These are phyloP conservation scores for Artemia franciscana DNA, from an alignment of 1,140 invertebrate genomes.

Conservation along the genomic window DNA sequence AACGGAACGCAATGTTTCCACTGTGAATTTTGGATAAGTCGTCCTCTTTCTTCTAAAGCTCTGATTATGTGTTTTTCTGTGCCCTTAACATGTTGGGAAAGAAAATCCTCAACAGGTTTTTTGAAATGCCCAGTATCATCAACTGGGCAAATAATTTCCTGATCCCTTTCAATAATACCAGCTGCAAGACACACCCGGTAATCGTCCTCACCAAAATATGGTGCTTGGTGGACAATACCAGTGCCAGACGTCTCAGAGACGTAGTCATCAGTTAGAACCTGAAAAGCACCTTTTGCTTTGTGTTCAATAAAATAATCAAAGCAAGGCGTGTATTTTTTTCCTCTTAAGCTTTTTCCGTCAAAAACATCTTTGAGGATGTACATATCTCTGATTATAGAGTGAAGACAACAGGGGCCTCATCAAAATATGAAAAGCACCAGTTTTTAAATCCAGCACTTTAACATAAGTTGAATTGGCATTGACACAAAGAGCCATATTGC, in stretches of 20 bases:
- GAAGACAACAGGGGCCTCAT: too few relatives aligned
- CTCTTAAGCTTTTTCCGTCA: conserved; percentile 53
- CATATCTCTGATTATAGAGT: conserved; percentile 35
- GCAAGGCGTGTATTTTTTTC: conserved; percentile 56
- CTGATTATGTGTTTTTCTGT: conserved; percentile 75
- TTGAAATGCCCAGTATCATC: conserved; percentile 74
- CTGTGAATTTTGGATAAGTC: conserved; percentile 46
- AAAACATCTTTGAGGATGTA: conserved; percentile 54
- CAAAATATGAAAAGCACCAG: too few relatives aligned
- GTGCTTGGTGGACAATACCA: conserved; percentile 92
- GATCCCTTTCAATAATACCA: conserved; percentile 58
- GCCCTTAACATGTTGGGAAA: conserved; percentile 80
- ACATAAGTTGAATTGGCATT: too few relatives aligned
- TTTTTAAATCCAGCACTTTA: too few relatives aligned
- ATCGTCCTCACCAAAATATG: conserved; percentile 98
- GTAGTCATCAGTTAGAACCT: conserved; percentile 67
- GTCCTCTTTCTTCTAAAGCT: conserved; percentile 43
- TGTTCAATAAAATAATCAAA: too few relatives aligned
- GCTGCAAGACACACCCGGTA: conserved; percentile 56
- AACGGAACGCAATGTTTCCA: conserved; percentile 92
- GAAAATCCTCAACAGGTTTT: conserved; percentile 62
- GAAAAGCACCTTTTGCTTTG: conserved; percentile 62
- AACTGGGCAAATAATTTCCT: conserved; percentile 74
- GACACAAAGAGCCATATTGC: too few relatives aligned
- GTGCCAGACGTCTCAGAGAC: conserved; percentile 92